Percentiles rank a stretch among this genome's conserved stretches.
Conservation (phyloP, 2,113 vertebrate genomes). For the Dicrurus megarhynchus region DNA sequence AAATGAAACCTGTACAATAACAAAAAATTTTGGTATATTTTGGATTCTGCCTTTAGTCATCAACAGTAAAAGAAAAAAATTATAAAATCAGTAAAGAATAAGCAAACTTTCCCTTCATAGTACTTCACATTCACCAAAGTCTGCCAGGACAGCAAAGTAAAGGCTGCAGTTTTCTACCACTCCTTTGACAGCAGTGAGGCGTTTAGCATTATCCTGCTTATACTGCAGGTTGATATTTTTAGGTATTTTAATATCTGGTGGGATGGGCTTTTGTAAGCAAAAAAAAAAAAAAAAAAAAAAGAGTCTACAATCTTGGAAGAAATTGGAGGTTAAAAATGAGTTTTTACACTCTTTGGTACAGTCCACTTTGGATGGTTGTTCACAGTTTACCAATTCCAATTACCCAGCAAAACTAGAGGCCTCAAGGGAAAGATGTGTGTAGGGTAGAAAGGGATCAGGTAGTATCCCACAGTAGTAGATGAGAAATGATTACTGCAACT, state of each 20-base stretch:
- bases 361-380: background rate
- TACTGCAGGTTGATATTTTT: background rate
- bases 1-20: background rate
- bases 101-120: background rate
- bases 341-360: background rate
- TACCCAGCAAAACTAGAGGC: background rate
- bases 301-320: background rate
- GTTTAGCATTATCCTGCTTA: background rate
- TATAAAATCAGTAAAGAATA: background rate
- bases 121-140: accelerated
- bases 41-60: background rate
- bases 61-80: background rate
- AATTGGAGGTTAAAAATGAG: background rate
- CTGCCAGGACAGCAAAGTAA: background rate
- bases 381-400: background rate
- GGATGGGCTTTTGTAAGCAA: background rate
- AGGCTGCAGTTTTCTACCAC: background rate
- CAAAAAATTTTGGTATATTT: background rate
- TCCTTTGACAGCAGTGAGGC: background rate
- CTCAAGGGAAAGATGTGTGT: accelerated
- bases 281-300: background rate
- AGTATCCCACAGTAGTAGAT: accelerated
- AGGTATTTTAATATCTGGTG: too few relatives aligned
- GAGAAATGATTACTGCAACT: background rate
- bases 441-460: accelerated